phyloP scores from a whole-genome alignment of 2,888 invertebrate genomes.

The Plagodis pulveraria region DNA sequence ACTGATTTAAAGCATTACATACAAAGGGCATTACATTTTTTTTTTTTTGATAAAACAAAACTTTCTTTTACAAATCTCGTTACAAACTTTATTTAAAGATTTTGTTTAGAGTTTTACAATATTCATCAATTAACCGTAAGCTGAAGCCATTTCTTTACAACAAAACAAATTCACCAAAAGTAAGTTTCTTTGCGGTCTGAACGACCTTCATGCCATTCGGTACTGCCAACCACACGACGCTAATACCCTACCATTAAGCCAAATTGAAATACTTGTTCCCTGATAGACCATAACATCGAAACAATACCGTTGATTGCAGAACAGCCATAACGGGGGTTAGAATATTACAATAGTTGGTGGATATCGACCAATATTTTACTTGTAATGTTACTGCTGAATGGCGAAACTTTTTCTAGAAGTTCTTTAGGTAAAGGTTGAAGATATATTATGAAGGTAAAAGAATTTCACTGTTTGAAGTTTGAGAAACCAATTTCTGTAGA shows the following conservation, averaged over 20 bases:
- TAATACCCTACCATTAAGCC: slow-evolving; percentile 36
- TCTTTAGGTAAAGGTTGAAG: slow-evolving; percentile 17
- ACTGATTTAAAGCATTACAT: too few relatives aligned
- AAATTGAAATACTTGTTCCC: slow-evolving; percentile 36
- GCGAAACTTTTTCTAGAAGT: slow-evolving; percentile 67
- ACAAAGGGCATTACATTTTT: too few relatives aligned
- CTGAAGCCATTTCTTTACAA: too few relatives aligned
- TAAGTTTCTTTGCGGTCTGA: slow-evolving; percentile 16
- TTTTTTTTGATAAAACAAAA: too few relatives aligned
- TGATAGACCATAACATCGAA: slow-evolving; percentile 37
- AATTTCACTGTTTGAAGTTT: too few relatives aligned
- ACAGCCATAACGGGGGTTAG: slow-evolving; percentile 28
- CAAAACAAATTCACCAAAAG: too few relatives aligned
- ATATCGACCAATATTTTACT: slow-evolving; percentile 34
- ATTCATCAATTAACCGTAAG: too few relatives aligned
- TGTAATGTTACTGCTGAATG: slow-evolving; percentile 34
- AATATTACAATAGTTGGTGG: slow-evolving; percentile 36
- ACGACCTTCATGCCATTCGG: slow-evolving; percentile 20
- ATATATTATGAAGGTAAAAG: too few relatives aligned
- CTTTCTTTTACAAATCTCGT: too few relatives aligned
- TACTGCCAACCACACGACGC: slow-evolving; percentile 27
- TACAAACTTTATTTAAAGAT: too few relatives aligned
- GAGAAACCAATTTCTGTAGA: too few relatives aligned
- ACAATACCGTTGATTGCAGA: slow-evolving; percentile 37
- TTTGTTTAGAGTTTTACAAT: too few relatives aligned